phyloP scores from a whole-genome alignment of 2,888 invertebrate species.

The Drosophila merina region DNA sequence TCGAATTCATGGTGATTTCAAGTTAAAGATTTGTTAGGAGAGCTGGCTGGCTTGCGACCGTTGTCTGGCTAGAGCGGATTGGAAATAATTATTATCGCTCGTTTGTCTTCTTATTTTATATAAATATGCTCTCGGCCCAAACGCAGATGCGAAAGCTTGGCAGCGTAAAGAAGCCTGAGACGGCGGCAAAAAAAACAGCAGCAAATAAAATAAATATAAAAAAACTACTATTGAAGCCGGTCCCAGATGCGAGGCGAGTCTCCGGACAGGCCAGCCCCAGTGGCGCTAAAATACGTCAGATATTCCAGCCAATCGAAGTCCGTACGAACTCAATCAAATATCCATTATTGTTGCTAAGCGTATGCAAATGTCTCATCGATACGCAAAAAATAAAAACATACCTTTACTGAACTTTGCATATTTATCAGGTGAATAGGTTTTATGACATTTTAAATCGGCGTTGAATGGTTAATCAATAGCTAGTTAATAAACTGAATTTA shows the following conservation, averaged over 20 bases:
- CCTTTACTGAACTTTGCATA: constrained; percentile 28
- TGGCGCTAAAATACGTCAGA: constrained; percentile 52
- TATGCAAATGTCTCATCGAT: constrained; percentile 48
- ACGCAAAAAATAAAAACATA: constrained; percentile 23
- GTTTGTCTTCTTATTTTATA: constrained; percentile 76
- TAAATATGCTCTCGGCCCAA: constrained; percentile 69
- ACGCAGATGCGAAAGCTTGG: constrained; percentile 68
- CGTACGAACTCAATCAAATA: constrained; percentile 50
- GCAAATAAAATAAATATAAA: constrained; percentile 11
- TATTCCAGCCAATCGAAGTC: constrained; percentile 44
- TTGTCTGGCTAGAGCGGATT: constrained; percentile 53
- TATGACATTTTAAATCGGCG: constrained; percentile 19
- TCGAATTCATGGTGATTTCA: constrained; percentile 57
- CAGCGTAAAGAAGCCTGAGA: constrained; percentile 64
- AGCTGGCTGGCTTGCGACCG: constrained; percentile 50
- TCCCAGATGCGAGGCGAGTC: constrained; percentile 46
- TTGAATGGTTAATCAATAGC: constrained; percentile 8
- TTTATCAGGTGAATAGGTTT: constrained; percentile 24
- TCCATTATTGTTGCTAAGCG: constrained; percentile 47
- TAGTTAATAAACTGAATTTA: constrained; percentile 14
- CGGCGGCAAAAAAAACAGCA: constrained; percentile 35
- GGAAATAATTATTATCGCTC: constrained; percentile 66
- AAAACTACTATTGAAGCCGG: constrained; percentile 51
- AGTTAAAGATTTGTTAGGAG: constrained; percentile 2
- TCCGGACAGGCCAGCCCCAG: constrained; percentile 40